phyloP scores from a whole-genome alignment of 2,797 vertebrate genomes.

The Anguilla megastoma region DNA sequence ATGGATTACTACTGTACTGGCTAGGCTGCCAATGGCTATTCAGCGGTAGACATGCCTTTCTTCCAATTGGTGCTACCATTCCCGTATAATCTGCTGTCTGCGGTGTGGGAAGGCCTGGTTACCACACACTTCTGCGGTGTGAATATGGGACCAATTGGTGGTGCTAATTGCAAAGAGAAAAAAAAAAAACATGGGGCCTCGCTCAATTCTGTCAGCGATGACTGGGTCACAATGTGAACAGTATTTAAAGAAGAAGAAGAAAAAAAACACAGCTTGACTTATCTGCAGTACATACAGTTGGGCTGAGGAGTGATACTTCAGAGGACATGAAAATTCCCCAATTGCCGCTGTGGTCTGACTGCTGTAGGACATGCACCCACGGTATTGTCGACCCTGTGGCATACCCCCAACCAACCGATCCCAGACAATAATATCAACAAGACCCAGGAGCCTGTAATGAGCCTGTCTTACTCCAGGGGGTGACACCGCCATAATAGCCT shows the following conservation, averaged over 20 bases:
- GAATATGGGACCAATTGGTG: background rate
- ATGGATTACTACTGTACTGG: background rate
- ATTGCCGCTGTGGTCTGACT: background rate
- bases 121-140: background rate
- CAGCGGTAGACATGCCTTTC: background rate
- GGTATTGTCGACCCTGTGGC: background rate
- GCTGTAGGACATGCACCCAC: background rate
- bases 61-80: background rate
- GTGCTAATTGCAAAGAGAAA: background rate
- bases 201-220: background rate
- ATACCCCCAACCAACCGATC: background rate
- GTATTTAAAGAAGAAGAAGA: background rate
- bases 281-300: background rate
- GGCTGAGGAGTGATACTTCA: background rate
- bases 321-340: background rate
- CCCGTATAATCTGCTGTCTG: background rate
- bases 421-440: background rate
- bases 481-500: background rate
- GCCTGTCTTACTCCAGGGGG: background rate
- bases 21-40: background rate
- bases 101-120: background rate
- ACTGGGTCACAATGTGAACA: background rate
- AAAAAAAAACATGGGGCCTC: background rate
- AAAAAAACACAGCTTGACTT: conserved; percentile 3
- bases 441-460: background rate